Evolutionary conservation across 2,113 vertebrate genomes (phyloP).

Genomic region (Anoplopoma fimbria): DNA sequence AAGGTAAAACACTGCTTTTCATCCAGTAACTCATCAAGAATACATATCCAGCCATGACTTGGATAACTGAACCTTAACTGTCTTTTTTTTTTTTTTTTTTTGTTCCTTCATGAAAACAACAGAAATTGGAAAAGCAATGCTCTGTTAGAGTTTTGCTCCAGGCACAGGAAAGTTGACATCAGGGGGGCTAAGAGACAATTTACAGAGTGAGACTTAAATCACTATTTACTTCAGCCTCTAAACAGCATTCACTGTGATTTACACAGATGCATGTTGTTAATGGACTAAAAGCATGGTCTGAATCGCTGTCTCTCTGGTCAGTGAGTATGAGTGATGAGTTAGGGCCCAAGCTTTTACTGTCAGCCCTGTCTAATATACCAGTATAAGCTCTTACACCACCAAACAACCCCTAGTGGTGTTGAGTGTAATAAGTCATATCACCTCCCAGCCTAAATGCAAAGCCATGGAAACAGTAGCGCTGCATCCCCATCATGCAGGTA

Average conservation of each 20-base stretch:
- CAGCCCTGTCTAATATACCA: background rate
- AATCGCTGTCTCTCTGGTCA: background rate
- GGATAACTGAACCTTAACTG: background rate
- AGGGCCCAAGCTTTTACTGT: background rate
- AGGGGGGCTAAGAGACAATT: background rate
- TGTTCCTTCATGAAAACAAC: background rate
- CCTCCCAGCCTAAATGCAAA: constrained; percentile 4
- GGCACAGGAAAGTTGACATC: background rate
- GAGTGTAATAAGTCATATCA: background rate
- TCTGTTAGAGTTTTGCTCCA: background rate
- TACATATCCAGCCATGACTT: background rate
- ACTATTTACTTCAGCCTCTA: background rate
- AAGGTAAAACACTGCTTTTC: background rate
- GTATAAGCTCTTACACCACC: constrained; percentile 4
- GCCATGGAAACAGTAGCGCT: background rate
- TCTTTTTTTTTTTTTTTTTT: background rate
- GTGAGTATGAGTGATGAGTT: background rate
- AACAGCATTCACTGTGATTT: background rate
- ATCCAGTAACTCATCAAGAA: background rate
- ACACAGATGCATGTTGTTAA: background rate
- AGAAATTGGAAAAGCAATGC: background rate
- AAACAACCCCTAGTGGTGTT: background rate
- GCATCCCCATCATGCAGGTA: constrained; percentile 4
- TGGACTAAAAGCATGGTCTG: background rate
- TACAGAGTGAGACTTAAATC: background rate